phyloP scores from a whole-genome alignment of 2,888 invertebrate species.

The Iphiclides podalirius region DNA sequence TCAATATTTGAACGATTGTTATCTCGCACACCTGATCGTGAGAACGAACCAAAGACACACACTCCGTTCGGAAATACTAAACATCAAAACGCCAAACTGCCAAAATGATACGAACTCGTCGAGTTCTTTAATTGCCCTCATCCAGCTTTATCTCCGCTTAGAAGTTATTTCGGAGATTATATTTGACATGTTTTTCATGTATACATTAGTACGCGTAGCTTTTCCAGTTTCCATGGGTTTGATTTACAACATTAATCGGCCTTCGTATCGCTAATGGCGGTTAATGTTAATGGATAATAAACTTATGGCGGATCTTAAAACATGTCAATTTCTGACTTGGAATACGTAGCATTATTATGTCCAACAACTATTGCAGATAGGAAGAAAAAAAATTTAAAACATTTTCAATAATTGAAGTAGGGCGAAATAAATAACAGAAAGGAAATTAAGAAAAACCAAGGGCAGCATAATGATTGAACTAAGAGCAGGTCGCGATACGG shows the following conservation, averaged over 20 bases:
- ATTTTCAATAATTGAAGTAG: too few species aligned
- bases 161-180: background rate
- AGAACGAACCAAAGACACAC: conserved; percentile 50
- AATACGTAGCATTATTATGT: too few species aligned
- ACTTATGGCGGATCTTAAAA: too few species aligned
- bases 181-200: too few species aligned
- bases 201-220: too few species aligned
- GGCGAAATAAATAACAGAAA: background rate
- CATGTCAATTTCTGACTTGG: too few species aligned
- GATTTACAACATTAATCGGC: too few species aligned
- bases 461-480: background rate
- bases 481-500: background rate
- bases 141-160: background rate
- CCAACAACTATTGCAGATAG: too few species aligned
- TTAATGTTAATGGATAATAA: too few species aligned
- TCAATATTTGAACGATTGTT: conserved; percentile 51
- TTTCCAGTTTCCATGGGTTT: too few species aligned
- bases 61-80: conserved; percentile 22
- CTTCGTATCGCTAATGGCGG: too few species aligned
- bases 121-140: background rate
- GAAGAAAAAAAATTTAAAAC: too few species aligned
- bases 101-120: background rate
- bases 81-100: background rate
- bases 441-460: background rate
- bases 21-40: conserved; percentile 53